Evolutionary conservation across 2,888 invertebrate genomes (phyloP), one percentile per base, ranked within the genome.

Genomic region (Sesamia inferens): DNA sequence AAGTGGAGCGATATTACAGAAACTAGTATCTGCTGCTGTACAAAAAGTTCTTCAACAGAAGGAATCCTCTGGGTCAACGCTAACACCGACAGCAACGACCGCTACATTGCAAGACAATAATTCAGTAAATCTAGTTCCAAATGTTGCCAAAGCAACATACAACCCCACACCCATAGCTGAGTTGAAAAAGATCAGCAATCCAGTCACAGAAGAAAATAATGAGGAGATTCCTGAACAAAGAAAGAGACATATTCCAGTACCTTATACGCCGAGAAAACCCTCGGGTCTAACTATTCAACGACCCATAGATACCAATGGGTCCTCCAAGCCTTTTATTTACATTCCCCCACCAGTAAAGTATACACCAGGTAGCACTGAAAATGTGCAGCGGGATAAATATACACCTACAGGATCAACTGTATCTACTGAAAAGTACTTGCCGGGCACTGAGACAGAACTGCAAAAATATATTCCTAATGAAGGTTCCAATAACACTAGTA

Each of bases 141-240:
- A 89, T 94, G 96, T 83, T 54, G 85, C 88, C 51, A 96, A 95
- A 89, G 94, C 89, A 48, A 96, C 96, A 7, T 97, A 97, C 87
- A 97, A 97, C 89, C 97, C 97, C 42, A 97, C 97, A 4, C 97
- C 97, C 0, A 97, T 97, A 88, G 93, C 97, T 0, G 97, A 97
- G 91, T 91, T 97, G 48, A 95, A 96, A 76, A 96, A 96, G 90
- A 94, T 94, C 76, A 93, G 89, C 82, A 93, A 88, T 83, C 82
- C 87, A 70, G 93, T 93, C 64, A 83, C 87, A 51, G 94, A 93
- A 79, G 83, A 85, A 68, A 92, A 88, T 68, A 88, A 82, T 75
- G 93, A 94, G 69, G 95, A 94, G 58, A 82, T 76, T 63, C 89
- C 86, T 77, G 95, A 95, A 85, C 93, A 93, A 86, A 92, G 90